Conservation (phyloP, 2,797 vertebrate species). For the Labeo calbasu region DNA sequence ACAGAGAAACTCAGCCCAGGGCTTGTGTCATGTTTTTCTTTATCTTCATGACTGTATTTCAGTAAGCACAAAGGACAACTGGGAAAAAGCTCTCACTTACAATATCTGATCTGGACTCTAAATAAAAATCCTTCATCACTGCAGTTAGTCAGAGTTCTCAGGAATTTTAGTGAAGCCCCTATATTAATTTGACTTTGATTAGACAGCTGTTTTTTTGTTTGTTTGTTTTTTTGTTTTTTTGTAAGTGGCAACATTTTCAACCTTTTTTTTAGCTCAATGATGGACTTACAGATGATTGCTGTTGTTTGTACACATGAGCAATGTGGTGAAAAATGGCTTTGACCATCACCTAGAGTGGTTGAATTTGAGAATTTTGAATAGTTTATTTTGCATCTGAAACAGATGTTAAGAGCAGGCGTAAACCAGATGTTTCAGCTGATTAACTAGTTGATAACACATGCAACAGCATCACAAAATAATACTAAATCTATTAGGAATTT, state of each 20-base stretch:
- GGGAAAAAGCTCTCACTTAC: not conserved
- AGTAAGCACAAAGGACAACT: not conserved
- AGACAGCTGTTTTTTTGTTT: not conserved
- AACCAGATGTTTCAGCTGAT: not conserved
- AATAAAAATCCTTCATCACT: not conserved
- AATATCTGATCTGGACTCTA: not conserved
- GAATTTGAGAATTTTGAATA: not conserved
- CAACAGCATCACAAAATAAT: not conserved
- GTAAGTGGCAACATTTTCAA: not conserved
- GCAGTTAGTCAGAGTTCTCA: not conserved
- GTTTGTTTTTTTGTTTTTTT: not conserved
- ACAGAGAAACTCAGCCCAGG: slow-evolving; percentile 7
- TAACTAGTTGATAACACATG: not conserved
- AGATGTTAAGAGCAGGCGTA: not conserved
- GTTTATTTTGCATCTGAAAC: not conserved
- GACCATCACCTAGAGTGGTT: not conserved
- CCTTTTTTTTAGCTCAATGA: not conserved
- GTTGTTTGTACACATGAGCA: not conserved
- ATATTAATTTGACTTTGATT: not conserved
- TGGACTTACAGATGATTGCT: not conserved
- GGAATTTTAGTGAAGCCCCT: not conserved
- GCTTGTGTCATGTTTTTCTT: slow-evolving; percentile 7
- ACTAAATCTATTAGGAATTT: not conserved
- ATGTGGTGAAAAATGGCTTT: not conserved
- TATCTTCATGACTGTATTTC: not conserved